A percentile compares a stretch with the other conserved stretches of the same genome.
Conservation (phyloP, 2,888 invertebrate genomes). For the Sympetrum striolatum region DNA sequence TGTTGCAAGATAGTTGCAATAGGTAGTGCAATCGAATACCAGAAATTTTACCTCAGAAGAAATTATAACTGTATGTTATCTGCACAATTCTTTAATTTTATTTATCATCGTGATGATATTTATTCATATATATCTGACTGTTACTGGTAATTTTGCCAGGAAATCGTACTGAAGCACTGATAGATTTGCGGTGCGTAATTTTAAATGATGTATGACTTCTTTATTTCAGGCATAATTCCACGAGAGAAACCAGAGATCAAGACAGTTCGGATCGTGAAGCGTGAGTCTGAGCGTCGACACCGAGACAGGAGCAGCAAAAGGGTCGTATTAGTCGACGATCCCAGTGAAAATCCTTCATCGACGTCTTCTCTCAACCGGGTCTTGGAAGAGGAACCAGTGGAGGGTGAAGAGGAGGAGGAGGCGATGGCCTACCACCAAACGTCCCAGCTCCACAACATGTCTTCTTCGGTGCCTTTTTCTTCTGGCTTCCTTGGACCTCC, state of each 20-base stretch:
- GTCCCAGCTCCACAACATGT: neutral
- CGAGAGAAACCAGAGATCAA: slow-evolving; percentile 87
- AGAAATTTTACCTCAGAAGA: too few species aligned
- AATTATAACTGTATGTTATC: too few species aligned
- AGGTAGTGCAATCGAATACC: too few species aligned
- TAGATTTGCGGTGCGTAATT: neutral
- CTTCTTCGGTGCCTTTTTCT: slow-evolving; percentile 26
- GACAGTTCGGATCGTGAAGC: slow-evolving; percentile 91
- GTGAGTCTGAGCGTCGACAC: slow-evolving; percentile 86
- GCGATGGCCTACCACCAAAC: slow-evolving; percentile 20
- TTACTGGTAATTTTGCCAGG: neutral
- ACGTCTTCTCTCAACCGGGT: slow-evolving; percentile 54
- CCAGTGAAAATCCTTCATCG: neutral
- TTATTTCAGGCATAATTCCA: slow-evolving; percentile 68
- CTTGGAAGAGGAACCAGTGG: slow-evolving; percentile 52
- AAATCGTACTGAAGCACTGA: neutral
- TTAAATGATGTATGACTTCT: neutral
- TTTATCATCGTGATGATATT: too few species aligned
- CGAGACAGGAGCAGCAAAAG: slow-evolving; percentile 73
- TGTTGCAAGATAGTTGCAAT: too few species aligned
- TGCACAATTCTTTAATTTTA: too few species aligned
- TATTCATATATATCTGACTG: neutral
- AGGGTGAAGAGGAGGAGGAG: slow-evolving; percentile 49
- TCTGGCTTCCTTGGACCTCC: slow-evolving; percentile 17
- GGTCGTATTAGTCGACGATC: slow-evolving; percentile 11